phyloP scores from a whole-genome alignment of 2,888 invertebrate species.

The Gryllus longicercus region DNA sequence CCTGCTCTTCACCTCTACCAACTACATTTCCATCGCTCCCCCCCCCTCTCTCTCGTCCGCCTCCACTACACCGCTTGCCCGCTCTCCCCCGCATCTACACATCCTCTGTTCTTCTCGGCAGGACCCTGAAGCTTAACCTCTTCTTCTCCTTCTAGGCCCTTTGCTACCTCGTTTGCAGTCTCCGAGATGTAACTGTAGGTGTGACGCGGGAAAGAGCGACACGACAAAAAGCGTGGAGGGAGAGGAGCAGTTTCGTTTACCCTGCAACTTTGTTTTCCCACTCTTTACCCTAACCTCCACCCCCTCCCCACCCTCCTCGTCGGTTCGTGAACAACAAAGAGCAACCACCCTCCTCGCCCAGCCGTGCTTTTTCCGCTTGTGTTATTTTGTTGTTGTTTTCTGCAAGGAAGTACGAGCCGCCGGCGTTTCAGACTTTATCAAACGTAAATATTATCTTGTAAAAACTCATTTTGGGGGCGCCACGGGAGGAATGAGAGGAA shows the following conservation, averaged over 20 bases:
- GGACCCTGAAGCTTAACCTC: no score
- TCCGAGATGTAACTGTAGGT: no score
- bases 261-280: background rate
- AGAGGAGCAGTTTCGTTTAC: background rate
- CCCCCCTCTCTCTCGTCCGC: no score
- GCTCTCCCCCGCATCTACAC: no score
- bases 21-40: no score
- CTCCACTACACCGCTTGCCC: no score
- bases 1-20: no score
- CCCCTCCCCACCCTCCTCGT: background rate
- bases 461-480: background rate
- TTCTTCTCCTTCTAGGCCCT: no score
- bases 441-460: slow-evolving; percentile 17
- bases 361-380: background rate
- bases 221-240: no score
- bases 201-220: no score
- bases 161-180: no score
- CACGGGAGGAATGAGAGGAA: background rate
- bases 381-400: slow-evolving; percentile 4
- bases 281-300: background rate
- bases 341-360: background rate
- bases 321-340: background rate
- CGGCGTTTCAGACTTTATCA: background rate
- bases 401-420: slow-evolving; percentile 4
- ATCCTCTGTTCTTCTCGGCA: no score